phyloP scores from a whole-genome alignment of 2,797 vertebrate species.

The Protonibea diacanthus region DNA sequence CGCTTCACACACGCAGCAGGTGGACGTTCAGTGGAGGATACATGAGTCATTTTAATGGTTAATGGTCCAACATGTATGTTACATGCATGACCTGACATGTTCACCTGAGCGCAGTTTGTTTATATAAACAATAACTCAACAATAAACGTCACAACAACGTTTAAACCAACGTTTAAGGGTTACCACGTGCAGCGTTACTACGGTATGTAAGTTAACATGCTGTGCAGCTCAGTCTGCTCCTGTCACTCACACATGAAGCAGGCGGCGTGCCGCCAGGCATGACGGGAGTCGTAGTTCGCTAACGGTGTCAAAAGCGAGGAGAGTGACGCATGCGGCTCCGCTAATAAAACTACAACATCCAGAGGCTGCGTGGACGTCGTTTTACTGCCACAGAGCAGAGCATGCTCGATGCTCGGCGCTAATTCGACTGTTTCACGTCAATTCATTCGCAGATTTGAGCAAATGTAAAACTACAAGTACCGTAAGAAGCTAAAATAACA shows the following conservation, averaged over 20 bases:
- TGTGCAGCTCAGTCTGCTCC: slow-evolving; percentile 56
- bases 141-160: no score
- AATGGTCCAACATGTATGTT: background rate
- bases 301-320: rapidly evolving
- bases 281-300: slow-evolving; percentile 72
- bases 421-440: slow-evolving; percentile 18
- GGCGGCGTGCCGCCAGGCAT: slow-evolving; percentile 42
- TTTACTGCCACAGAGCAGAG: no score
- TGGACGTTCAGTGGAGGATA: background rate
- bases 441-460: slow-evolving; percentile 55
- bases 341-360: slow-evolving; percentile 82
- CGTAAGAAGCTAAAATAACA: rapidly evolving
- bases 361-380: background rate
- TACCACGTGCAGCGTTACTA: slow-evolving; percentile 72
- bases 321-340: rapidly evolving
- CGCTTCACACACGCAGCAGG: background rate
- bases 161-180: background rate
- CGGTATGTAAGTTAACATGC: slow-evolving; percentile 21
- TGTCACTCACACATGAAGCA: slow-evolving; percentile 67
- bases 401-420: background rate
- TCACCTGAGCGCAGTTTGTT: no score
- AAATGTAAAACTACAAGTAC: background rate
- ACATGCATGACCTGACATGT: no score
- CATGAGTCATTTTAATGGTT: background rate
- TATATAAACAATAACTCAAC: no score